Percentiles rank a stretch among this genome's conserved stretches.
phyloP scores from a whole-genome alignment of 2,113 vertebrate species.

The Spermophilus dauricus region DNA sequence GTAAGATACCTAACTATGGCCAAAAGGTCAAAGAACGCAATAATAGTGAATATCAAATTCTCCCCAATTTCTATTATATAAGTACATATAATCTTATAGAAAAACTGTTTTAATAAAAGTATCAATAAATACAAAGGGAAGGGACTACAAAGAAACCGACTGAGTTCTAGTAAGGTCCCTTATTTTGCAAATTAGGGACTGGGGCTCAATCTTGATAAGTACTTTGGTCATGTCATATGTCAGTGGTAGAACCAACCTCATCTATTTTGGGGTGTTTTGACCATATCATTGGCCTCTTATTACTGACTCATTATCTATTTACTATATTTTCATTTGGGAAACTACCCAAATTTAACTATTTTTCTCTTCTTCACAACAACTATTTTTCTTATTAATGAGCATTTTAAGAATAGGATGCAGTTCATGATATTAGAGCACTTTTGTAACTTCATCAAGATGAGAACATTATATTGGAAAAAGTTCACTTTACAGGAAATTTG shows the following conservation, averaged over 20 bases:
- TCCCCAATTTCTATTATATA: neutral
- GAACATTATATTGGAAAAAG: slow-evolving; percentile 48
- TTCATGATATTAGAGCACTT: neutral
- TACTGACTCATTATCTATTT: slow-evolving; percentile 7
- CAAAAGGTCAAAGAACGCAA: slow-evolving; percentile 49
- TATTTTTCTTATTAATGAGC: neutral
- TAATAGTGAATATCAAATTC: slow-evolving; percentile 56
- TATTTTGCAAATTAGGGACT: slow-evolving; percentile 18
- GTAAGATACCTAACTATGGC: neutral
- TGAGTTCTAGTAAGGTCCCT: neutral
- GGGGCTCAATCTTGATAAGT: neutral
- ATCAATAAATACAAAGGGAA: slow-evolving; percentile 27
- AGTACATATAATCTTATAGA: neutral
- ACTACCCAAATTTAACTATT: slow-evolving; percentile 28
- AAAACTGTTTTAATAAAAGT: slow-evolving; percentile 24
- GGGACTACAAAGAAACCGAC: slow-evolving; percentile 17
- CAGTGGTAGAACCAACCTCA: neutral
- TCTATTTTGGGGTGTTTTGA: neutral
- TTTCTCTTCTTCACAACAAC: neutral
- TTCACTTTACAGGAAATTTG: slow-evolving; percentile 50
- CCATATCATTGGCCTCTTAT: neutral
- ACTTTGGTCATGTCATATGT: neutral
- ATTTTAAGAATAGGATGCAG: neutral
- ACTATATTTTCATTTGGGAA: slow-evolving; percentile 47
- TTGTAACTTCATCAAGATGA: slow-evolving; percentile 51